These are phyloP conservation scores for Ormyrus rosae DNA, from an alignment of 2,888 invertebrate genomes.

Conservation along the genomic window DNA sequence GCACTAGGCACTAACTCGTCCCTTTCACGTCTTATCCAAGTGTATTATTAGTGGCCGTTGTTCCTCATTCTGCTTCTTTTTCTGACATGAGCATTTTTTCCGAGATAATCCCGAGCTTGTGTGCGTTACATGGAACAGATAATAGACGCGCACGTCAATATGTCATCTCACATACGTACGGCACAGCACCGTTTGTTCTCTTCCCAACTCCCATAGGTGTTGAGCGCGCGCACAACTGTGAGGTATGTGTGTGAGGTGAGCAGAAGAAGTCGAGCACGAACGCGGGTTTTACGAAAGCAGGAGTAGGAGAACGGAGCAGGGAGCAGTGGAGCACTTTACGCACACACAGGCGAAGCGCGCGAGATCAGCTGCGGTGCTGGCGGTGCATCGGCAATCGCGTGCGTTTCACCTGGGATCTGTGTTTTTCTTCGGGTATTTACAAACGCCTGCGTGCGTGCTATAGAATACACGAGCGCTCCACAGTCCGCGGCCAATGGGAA, in stretches of 20 bases:
- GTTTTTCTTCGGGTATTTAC: constrained; percentile 5
- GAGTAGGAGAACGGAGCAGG: not conserved
- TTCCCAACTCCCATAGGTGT: not conserved
- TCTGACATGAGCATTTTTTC: constrained; percentile 34
- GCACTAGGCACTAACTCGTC: not conserved
- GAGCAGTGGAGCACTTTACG: not conserved
- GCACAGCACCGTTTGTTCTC: constrained; percentile 12
- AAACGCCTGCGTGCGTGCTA: not conserved
- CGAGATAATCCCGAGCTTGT: constrained; percentile 7
- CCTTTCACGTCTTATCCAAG: no score
- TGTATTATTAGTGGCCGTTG: not conserved
- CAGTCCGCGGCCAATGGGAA: constrained; percentile 11
- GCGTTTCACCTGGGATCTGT: not conserved
- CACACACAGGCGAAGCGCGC: not conserved
- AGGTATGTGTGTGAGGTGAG: not conserved
- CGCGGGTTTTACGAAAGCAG: not conserved
- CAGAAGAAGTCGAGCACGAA: not conserved
- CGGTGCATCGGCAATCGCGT: constrained; percentile 26
- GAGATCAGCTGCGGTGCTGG: constrained; percentile 33
- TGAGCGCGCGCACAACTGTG: not conserved
- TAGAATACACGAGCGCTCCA: not conserved
- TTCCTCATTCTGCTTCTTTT: not conserved
- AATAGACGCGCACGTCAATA: not conserved
- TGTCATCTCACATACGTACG: not conserved
- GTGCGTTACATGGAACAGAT: not conserved